These are phyloP conservation scores for Micrasema longulum DNA, from an alignment of 1,140 invertebrate genomes.

Conservation along the genomic window DNA sequence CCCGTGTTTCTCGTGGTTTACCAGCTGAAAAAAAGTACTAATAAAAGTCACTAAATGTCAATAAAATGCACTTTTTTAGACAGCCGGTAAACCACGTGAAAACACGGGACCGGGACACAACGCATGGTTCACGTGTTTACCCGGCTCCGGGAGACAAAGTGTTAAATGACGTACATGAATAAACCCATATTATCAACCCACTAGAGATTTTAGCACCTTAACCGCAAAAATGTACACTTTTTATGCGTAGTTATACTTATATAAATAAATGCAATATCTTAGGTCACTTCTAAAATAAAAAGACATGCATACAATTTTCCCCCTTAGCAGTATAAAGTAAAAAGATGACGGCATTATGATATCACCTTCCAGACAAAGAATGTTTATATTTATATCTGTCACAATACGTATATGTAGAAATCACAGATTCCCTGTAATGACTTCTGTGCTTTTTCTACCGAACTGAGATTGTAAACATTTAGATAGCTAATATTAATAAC, in stretches of 20 bases:
- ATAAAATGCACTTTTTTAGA: no score
- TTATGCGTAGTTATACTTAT: not conserved
- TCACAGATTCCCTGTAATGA: no score
- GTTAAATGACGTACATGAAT: not conserved
- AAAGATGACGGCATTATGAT: slow-evolving; percentile 25
- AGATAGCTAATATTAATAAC: no score
- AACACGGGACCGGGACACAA: no score
- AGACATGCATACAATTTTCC: slow-evolving; percentile 12
- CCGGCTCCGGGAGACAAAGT: no score
- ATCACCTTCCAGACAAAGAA: slow-evolving; percentile 23
- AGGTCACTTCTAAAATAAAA: slow-evolving; percentile 32
- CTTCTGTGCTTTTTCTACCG: no score
- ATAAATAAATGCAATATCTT: not conserved
- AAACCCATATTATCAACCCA: not conserved
- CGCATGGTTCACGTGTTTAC: no score
- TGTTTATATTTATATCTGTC: not conserved
- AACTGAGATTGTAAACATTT: not conserved
- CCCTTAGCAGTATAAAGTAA: not conserved
- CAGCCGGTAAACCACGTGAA: no score
- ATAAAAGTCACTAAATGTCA: no score
- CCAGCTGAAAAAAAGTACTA: no score
- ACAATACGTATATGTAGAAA: not conserved
- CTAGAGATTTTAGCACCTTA: not conserved
- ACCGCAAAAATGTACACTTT: not conserved
- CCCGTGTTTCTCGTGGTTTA: no score